phyloP scores from a whole-genome alignment of 2,888 invertebrate species.

The Hirtodrosophila confusa region DNA sequence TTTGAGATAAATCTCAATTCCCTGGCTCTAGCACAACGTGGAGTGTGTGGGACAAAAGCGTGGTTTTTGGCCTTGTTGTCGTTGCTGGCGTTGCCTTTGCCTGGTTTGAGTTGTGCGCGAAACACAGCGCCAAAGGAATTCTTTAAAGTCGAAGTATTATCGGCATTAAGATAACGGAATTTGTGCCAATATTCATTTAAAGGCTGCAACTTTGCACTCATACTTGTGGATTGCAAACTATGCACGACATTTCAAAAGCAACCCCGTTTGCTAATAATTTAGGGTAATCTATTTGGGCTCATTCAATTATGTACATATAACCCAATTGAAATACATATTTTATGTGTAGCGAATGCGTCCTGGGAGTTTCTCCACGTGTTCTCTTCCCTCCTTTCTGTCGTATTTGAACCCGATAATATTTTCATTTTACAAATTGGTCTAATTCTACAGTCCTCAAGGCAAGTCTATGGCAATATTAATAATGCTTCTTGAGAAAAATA shows the following conservation, averaged over 20 bases:
- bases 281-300: no score
- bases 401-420: not conserved
- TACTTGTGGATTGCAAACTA: not conserved
- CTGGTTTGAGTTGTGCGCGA: slow-evolving; percentile 1
- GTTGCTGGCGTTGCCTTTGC: slow-evolving; percentile 2
- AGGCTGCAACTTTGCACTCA: not conserved
- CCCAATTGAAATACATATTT: slow-evolving; percentile 27
- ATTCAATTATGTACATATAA: slow-evolving; percentile 11
- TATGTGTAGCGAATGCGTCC: slow-evolving; percentile 24
- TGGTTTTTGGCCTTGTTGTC: not conserved
- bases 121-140: slow-evolving; percentile 9
- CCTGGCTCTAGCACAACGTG: slow-evolving; percentile 7
- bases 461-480: no score
- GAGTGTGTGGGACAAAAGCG: slow-evolving; percentile 8
- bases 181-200: slow-evolving; percentile 7
- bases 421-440: no score
- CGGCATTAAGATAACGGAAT: slow-evolving; percentile 14
- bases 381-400: not conserved
- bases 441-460: no score
- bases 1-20: slow-evolving; percentile 57
- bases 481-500: no score
- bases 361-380: slow-evolving; percentile 48
- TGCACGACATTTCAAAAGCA: not conserved
- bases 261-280: slow-evolving; percentile 5
- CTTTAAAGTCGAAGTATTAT: not conserved